These are phyloP conservation scores for Xyliphius kryptos DNA, from an alignment of 2,113 vertebrate genomes.

Conservation along the genomic window DNA sequence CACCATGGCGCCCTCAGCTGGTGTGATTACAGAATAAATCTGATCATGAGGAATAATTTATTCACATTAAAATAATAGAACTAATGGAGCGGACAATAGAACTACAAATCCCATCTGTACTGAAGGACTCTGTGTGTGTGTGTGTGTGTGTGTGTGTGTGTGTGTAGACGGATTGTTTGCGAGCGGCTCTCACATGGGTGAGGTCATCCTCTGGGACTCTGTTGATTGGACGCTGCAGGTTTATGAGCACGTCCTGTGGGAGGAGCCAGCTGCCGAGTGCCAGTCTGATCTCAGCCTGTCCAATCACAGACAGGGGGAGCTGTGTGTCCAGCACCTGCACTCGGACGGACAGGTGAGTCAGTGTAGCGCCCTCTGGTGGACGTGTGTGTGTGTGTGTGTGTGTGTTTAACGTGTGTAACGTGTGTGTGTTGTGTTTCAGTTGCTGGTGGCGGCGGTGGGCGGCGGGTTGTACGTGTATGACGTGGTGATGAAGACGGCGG, in stretches of 20 bases:
- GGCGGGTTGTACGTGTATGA: constrained; percentile 89
- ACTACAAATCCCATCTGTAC: too few relatives aligned
- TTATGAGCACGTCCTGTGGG: constrained; percentile 78
- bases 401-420: too few relatives aligned
- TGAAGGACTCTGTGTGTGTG: too few relatives aligned
- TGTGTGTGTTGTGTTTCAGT: constrained; percentile 51
- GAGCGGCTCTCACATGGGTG: constrained; percentile 84
- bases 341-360: constrained; percentile 76
- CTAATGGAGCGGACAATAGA: too few relatives aligned
- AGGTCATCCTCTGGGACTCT: constrained; percentile 86
- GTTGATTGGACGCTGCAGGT: constrained; percentile 76
- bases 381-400: neutral
- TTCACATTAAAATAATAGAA: too few relatives aligned
- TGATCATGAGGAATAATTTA: too few relatives aligned
- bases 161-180: constrained; percentile 72
- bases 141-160: too few relatives aligned
- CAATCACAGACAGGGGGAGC: constrained; percentile 75
- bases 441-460: constrained; percentile 84
- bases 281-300: constrained; percentile 78
- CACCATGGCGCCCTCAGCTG: too few relatives aligned
- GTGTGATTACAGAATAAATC: too few relatives aligned
- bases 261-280: constrained; percentile 62
- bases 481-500: constrained; percentile 72
- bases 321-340: constrained; percentile 80
- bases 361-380: neutral